phyloP scores from a whole-genome alignment of 2,888 invertebrate genomes.

The Chaetogeoica ovagalla region DNA sequence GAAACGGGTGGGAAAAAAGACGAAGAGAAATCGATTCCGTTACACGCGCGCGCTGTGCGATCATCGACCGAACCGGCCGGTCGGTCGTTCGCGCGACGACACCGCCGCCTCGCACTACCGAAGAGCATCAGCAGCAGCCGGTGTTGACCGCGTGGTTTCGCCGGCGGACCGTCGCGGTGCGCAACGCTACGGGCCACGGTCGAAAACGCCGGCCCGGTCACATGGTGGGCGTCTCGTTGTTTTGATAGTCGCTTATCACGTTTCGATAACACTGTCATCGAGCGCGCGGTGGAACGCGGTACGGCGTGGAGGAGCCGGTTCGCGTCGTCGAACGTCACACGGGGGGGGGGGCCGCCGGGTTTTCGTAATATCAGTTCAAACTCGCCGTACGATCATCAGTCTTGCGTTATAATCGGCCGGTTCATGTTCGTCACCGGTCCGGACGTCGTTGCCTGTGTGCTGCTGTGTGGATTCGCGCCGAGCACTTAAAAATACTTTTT shows the following conservation, averaged over 20 bases:
- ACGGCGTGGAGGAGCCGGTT: too few species aligned
- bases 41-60: neutral
- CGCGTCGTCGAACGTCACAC: too few species aligned
- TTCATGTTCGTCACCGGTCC: neutral
- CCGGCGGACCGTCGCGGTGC: neutral
- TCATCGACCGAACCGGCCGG: neutral
- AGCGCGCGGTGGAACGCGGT: too few species aligned
- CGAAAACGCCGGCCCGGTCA: slow-evolving; percentile 10
- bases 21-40: neutral
- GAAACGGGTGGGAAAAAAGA: too few species aligned
- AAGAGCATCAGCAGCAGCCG: neutral
- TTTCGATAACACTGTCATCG: neutral
- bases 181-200: neutral
- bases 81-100: too few species aligned
- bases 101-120: too few species aligned
- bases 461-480: neutral
- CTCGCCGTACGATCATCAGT: neutral
- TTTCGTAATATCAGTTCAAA: slow-evolving; percentile 27
- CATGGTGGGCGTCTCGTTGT: neutral
- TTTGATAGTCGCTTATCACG: neutral
- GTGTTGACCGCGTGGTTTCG: too few species aligned
- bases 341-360: slow-evolving; percentile 20
- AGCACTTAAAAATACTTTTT: too few species aligned
- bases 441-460: neutral
- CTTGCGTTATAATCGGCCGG: slow-evolving; percentile 30